A percentile compares a stretch with the other conserved stretches of the same genome.
Evolutionary conservation across 2,113 vertebrate species (phyloP).

Genomic region (Sturnira hondurensis): DNA sequence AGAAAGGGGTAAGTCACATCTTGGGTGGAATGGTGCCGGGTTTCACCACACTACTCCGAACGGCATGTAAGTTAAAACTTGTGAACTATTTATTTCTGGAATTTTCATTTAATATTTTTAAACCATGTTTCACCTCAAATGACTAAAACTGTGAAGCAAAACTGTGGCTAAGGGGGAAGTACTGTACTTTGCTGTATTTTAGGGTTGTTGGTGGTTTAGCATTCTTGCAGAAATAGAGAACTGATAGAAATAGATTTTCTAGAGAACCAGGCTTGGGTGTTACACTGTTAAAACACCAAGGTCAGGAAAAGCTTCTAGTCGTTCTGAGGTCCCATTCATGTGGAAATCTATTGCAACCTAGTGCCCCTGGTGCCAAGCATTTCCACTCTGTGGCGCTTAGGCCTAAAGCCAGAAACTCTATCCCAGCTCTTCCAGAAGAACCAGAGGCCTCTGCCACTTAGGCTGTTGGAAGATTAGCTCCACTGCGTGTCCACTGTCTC

Average conservation of each 20-base stretch:
- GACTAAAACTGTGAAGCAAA: neutral
- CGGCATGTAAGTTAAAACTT: neutral
- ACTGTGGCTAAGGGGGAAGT: neutral
- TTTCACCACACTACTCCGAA: neutral
- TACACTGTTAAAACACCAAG: neutral
- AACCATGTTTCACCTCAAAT: too few species aligned
- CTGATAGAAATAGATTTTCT: neutral
- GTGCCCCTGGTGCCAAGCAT: neutral
- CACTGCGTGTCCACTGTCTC: neutral
- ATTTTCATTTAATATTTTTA: neutral
- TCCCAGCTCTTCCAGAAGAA: neutral
- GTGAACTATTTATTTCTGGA: neutral
- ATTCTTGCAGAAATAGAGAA: neutral
- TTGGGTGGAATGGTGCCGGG: accelerated
- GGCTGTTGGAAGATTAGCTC: neutral
- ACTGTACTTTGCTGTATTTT: neutral
- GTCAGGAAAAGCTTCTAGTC: neutral
- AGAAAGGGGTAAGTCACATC: neutral
- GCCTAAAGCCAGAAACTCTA: neutral
- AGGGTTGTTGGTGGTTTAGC: neutral
- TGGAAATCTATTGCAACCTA: neutral
- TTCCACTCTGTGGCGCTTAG: neutral
- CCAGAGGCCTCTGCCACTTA: neutral
- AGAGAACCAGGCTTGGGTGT: neutral
- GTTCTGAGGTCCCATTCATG: neutral